Evolutionary conservation across 2,797 vertebrate species (phyloP).

Genomic region (Eptatretus atami): DNA sequence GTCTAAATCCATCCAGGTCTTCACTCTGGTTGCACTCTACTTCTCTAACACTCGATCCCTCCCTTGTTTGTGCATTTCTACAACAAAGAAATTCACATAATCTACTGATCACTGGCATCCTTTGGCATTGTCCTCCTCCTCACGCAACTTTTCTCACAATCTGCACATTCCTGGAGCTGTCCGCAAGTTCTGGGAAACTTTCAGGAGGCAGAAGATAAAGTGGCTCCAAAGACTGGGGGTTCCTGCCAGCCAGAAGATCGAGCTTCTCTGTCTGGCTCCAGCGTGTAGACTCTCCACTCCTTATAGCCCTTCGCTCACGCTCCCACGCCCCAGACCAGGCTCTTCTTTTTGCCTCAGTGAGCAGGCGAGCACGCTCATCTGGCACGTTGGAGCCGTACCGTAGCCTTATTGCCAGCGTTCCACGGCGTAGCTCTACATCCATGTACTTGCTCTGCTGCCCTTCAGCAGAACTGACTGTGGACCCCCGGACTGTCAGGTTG

Average conservation of each 20-base stretch:
- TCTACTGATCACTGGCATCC: too few species aligned
- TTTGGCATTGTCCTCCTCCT: too few species aligned
- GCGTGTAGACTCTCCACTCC: constrained; percentile 54
- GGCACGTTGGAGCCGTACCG: constrained; percentile 68
- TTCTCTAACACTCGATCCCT: too few species aligned
- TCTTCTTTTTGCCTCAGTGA: constrained; percentile 61
- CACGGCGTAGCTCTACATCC: constrained; percentile 52
- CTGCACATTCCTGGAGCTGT: constrained; percentile 83
- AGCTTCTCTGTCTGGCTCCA: constrained; percentile 92
- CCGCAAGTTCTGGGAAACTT: constrained; percentile 84
- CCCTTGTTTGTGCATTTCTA: too few species aligned
- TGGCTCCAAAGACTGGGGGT: constrained; percentile 72
- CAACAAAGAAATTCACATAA: too few species aligned
- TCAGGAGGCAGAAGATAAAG: constrained; percentile 78
- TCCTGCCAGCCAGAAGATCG: constrained; percentile 50
- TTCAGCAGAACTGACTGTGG: constrained; percentile 42
- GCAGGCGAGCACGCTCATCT: constrained; percentile 50
- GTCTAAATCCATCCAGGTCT: too few species aligned
- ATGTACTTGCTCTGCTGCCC: constrained; percentile 89
- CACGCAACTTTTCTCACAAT: constrained; percentile 27
- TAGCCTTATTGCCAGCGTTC: constrained; percentile 39
- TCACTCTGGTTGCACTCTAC: too few species aligned
- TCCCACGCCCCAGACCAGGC: constrained; percentile 49
- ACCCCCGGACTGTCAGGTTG: constrained; percentile 77
- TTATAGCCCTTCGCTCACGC: constrained; percentile 57